Conservation (phyloP, 2,888 invertebrate genomes). For the Eupithecia insigniata region DNA sequence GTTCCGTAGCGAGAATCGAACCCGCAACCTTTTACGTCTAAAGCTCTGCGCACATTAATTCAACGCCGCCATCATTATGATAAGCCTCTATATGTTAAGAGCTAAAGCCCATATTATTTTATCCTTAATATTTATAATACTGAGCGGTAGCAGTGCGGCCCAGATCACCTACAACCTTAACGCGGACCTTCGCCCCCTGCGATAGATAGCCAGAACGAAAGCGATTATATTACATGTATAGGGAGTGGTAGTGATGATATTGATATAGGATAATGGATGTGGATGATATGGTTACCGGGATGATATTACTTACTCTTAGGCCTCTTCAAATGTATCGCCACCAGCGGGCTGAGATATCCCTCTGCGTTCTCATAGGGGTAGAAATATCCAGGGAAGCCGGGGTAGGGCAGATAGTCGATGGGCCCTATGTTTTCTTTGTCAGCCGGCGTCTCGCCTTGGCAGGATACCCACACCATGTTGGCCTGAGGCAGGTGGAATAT, state of each 20-base stretch:
- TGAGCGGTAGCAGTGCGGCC: too few species aligned
- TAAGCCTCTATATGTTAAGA: too few species aligned
- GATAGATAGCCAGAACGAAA: neutral
- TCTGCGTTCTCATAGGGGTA: conserved; percentile 94
- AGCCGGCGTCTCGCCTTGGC: conserved; percentile 96
- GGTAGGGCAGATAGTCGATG: conserved; percentile 89
- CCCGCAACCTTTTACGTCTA: neutral
- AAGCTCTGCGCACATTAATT: too few species aligned
- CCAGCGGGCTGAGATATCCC: conserved; percentile 94
- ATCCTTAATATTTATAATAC: too few species aligned
- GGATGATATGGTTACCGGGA: too few species aligned
- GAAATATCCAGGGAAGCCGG: conserved; percentile 94
- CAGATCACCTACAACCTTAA: too few species aligned
- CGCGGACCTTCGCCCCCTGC: neutral
- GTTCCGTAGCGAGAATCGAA: neutral
- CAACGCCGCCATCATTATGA: too few species aligned
- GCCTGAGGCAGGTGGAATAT: conserved; percentile 54
- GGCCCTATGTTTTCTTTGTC: conserved; percentile 96
- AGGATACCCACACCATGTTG: conserved; percentile 93
- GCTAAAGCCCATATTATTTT: too few species aligned
- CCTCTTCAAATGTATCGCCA: conserved; percentile 91
- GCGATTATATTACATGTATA: too few species aligned
- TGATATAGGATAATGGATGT: too few species aligned
- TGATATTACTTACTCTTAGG: conserved; percentile 88
- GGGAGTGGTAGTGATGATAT: too few species aligned